These are phyloP conservation scores for Furnarius figulus DNA, from an alignment of 2,113 vertebrate genomes.

Conservation along the genomic window DNA sequence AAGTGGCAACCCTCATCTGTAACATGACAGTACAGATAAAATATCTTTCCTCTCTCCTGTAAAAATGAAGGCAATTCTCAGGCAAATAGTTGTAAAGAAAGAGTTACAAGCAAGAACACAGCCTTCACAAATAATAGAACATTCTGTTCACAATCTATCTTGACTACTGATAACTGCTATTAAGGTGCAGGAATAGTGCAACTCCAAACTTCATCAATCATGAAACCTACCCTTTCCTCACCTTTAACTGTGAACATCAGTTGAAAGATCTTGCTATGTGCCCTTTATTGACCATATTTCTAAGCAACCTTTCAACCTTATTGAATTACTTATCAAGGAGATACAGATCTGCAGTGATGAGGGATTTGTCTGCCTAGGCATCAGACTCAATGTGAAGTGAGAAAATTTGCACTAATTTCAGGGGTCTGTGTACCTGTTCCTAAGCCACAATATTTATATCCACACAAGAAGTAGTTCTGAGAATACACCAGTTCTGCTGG, in stretches of 20 bases:
- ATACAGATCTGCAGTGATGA: not conserved
- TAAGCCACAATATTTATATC: not conserved
- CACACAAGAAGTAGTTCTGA: not conserved
- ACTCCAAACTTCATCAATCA: not conserved
- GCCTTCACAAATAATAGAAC: not conserved
- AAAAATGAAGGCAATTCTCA: not conserved
- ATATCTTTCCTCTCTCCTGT: fast-evolving
- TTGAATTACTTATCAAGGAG: not conserved
- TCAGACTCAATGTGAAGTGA: not conserved
- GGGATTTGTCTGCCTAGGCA: not conserved
- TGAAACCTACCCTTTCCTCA: not conserved
- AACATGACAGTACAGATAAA: not conserved
- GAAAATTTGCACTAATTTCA: not conserved
- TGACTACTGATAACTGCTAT: not conserved
- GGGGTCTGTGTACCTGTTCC: not conserved
- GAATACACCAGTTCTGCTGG: not conserved
- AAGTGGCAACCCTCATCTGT: not conserved
- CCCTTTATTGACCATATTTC: not conserved
- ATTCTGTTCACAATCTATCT: not conserved
- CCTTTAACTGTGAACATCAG: not conserved
- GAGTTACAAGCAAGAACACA: not conserved
- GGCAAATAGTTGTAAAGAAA: not conserved
- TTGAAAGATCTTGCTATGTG: not conserved
- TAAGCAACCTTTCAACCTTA: not conserved
- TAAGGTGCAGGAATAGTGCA: not conserved